Evolutionary conservation across 2,888 invertebrate genomes (phyloP), one percentile per base, ranked within the genome.

Genomic region (Carcina quercana): DNA sequence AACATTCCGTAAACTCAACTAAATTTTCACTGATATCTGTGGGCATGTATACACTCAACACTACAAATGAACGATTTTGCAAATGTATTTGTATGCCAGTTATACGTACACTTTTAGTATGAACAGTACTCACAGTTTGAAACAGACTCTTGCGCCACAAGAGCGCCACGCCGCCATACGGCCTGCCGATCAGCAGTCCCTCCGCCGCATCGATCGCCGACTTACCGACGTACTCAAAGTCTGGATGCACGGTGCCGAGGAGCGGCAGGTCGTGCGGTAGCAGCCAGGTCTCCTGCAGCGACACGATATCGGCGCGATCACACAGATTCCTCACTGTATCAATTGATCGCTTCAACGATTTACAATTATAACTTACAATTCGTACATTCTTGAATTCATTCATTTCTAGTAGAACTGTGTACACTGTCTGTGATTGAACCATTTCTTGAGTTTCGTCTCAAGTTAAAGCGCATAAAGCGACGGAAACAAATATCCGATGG

Each of bases 321-420:
- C 47, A 52, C 8, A 53, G 19, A 0, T 25, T 12, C 20, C 44
- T 27, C 1, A 50, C 34, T 25, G 34, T 25, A 1, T 49, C 45
- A 5, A 43, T 25, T 1, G 46, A 47, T 2, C 49, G 28, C 10
- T 37, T 47, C 0, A 52, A 22, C 17, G 21, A 37, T 28, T 44
- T 48, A 28, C 52, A 51, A 19, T 53, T 51, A 32, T 50, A 51
- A 15, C 30, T 43, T 5, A 43, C 22, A 12, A 51, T n/a, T n/a
- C n/a, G n/a, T n/a, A n/a, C n/a, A n/a, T n/a, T n/a, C n/a, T n/a
- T n/a, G n/a, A n/a, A n/a, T n/a, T n/a, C n/a, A n/a, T n/a, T n/a
- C n/a, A 30, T 15, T 14, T 25, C 4, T 17, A 19, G 7, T n/a
- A 4, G 5, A 5, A 13, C 19, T 11, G 3, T 10, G 13, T 15